These are phyloP conservation scores for Alligator mississippiensis DNA, from an alignment of 2,113 vertebrate species.

Conservation along the genomic window DNA sequence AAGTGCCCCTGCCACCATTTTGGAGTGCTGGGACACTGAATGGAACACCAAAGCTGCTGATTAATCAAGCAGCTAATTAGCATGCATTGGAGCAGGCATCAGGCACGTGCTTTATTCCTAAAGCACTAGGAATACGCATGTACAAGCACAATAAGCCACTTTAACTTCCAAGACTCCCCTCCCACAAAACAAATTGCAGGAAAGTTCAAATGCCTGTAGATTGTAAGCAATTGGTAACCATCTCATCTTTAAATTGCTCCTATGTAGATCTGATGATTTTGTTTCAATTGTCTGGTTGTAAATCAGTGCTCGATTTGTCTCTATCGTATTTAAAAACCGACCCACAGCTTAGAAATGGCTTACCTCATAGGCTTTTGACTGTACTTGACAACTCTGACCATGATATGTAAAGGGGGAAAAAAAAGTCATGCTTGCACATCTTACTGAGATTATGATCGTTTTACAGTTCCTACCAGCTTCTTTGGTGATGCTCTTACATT, in stretches of 20 bases:
- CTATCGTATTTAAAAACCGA: too few species aligned
- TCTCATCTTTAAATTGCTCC: not conserved
- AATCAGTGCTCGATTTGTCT: not conserved
- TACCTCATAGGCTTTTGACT: not conserved
- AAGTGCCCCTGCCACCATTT: not conserved
- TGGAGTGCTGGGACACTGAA: not conserved
- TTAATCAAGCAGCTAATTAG: too few species aligned
- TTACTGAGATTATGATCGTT: not conserved
- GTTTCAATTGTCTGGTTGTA: not conserved
- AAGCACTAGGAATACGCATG: too few species aligned
- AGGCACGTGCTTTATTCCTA: too few species aligned
- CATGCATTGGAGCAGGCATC: too few species aligned
- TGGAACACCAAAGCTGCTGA: too few species aligned
- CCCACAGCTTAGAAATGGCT: not conserved
- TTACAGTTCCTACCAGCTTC: not conserved
- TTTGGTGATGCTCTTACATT: not conserved
- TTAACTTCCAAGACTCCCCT: too few species aligned
- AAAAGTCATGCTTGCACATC: too few species aligned
- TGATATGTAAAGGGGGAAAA: too few species aligned
- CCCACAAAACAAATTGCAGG: not conserved
- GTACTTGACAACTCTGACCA: not conserved
- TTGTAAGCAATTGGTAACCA: not conserved
- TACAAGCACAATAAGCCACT: too few species aligned
- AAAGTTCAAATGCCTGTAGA: not conserved
- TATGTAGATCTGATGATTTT: not conserved